These are phyloP conservation scores for Orchestes rusci DNA, from an alignment of 2,888 invertebrate genomes.

Conservation along the genomic window DNA sequence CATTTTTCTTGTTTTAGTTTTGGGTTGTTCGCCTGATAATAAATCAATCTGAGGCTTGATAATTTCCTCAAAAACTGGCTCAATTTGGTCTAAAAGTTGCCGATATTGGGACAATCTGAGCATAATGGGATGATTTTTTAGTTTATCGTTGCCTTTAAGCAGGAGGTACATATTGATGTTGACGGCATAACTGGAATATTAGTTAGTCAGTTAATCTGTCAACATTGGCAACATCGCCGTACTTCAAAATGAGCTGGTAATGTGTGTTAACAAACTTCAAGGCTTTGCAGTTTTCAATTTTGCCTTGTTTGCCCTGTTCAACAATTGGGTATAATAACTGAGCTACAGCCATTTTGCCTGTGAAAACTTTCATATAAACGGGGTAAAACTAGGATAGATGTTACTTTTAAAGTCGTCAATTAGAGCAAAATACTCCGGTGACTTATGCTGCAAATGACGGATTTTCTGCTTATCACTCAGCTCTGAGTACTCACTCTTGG, in stretches of 20 bases:
- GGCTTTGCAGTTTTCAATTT: conserved; percentile 58
- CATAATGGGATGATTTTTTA: conserved; percentile 78
- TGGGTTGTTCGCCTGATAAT: conserved; percentile 6
- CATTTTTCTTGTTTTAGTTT: conserved; percentile 1
- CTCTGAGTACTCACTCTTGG: conserved; percentile 70
- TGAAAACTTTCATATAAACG: conserved; percentile 15
- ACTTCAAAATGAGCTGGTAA: conserved; percentile 45
- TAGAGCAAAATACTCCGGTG: conserved; percentile 77
- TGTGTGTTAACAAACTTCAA: conserved; percentile 61
- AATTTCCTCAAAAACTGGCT: conserved; percentile 60
- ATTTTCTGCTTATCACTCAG: conserved; percentile 69
- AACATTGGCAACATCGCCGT: conserved; percentile 27
- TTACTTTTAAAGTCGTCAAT: conserved; percentile 72
- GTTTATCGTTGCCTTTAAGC: conserved; percentile 54
- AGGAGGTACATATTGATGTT: conserved; percentile 82
- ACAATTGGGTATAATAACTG: conserved; percentile 62
- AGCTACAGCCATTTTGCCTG: conserved; percentile 51
- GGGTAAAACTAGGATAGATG: neutral
- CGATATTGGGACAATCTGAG: conserved; percentile 76
- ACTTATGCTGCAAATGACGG: conserved; percentile 73
- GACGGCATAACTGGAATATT: conserved; percentile 68
- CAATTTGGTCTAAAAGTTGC: conserved; percentile 66
- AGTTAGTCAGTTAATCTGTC: neutral
- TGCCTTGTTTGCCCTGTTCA: conserved; percentile 53
- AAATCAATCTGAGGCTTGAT: conserved; percentile 61